Conservation (phyloP, 2,797 vertebrate species). For the Sebastes umbrosus region DNA sequence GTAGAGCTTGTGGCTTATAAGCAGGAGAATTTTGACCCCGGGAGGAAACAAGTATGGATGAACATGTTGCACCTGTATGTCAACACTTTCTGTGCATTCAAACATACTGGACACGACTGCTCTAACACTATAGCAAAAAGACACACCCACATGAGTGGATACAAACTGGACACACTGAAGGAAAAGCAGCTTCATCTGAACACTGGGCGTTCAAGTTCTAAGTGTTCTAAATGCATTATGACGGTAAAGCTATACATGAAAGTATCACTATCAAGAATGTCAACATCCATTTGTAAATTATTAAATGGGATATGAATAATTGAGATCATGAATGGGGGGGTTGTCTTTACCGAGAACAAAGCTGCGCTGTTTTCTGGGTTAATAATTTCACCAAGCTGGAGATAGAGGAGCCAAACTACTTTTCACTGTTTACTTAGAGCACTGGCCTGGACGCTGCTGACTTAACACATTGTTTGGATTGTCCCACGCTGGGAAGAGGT, state of each 20-base stretch:
- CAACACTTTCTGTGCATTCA: not conserved
- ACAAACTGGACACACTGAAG: constrained; percentile 9
- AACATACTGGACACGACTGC: not conserved
- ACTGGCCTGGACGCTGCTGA: not conserved
- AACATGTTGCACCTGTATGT: not conserved
- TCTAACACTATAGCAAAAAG: not conserved
- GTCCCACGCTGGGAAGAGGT: not conserved
- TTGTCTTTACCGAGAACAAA: constrained; percentile 9
- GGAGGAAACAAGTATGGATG: no score
- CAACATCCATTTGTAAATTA: not conserved
- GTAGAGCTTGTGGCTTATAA: no score
- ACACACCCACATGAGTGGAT: not conserved
- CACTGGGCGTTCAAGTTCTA: not conserved
- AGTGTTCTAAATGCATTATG: constrained; percentile 36
- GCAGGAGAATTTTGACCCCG: no score
- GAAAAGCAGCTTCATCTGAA: not conserved
- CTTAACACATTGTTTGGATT: constrained; percentile 20
- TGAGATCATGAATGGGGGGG: not conserved
- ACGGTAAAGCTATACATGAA: not conserved
- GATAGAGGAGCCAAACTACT: not conserved
- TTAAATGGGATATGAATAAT: constrained; percentile 31
- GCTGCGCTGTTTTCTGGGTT: not conserved
- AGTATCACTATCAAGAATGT: not conserved
- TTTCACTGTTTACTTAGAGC: constrained; percentile 20
- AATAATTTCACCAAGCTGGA: constrained; percentile 12